Percentiles rank a stretch among this genome's conserved stretches.
These are phyloP conservation scores for Drosophila baimaii DNA, from an alignment of 1,140 invertebrate species.

Conservation along the genomic window DNA sequence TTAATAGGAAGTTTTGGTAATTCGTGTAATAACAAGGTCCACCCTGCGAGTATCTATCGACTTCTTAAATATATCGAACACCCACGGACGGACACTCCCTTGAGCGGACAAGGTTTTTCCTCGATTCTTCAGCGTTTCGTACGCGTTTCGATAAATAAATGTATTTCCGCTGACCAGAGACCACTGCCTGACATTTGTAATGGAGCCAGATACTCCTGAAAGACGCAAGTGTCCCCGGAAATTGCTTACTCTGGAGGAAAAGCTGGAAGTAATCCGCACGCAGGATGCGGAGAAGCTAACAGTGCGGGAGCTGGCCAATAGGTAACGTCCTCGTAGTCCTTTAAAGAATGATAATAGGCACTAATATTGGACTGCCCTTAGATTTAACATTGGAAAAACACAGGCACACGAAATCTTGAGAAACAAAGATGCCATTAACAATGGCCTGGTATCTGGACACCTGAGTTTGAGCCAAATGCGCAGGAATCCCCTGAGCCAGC, in stretches of 20 bases:
- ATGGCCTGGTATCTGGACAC: slow-evolving; percentile 5
- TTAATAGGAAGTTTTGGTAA: not conserved
- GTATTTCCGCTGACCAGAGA: not conserved
- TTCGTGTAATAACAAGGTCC: not conserved
- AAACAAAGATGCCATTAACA: slow-evolving; percentile 23
- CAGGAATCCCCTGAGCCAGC: slow-evolving; percentile 19
- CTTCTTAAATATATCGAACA: slow-evolving; percentile 10
- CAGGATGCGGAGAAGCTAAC: slow-evolving; percentile 34
- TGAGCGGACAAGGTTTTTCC: slow-evolving; percentile 23
- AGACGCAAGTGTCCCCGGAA: not conserved
- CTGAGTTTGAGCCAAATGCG: slow-evolving; percentile 19
- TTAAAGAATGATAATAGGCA: not conserved
- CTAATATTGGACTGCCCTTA: not conserved
- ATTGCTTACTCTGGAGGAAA: slow-evolving; percentile 19
- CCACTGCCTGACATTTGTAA: not conserved
- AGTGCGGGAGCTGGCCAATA: slow-evolving; percentile 32
- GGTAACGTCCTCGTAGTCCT: not conserved
- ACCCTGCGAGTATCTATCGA: slow-evolving; percentile 10
- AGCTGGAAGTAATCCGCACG: slow-evolving; percentile 27
- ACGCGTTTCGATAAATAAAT: not conserved
- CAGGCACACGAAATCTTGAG: slow-evolving; percentile 32
- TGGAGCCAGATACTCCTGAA: not conserved
- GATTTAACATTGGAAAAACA: slow-evolving; percentile 38
- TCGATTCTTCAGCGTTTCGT: not conserved
- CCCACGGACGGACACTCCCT: slow-evolving; percentile 25